phyloP scores from a whole-genome alignment of 2,888 invertebrate species.

The Diplolepis rosae region DNA sequence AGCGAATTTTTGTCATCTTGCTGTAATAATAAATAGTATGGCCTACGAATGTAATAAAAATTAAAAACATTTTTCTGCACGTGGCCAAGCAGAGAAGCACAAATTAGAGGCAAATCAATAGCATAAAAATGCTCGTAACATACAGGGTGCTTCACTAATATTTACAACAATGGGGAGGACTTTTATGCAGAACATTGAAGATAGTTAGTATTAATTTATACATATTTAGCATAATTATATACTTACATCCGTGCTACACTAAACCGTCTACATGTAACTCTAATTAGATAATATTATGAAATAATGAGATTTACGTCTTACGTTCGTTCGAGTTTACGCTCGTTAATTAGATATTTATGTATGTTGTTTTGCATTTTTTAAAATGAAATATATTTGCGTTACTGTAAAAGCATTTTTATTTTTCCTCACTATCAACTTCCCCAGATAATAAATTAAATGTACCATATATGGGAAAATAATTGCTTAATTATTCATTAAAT shows the following conservation, averaged over 20 bases:
- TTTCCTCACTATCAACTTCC: neutral
- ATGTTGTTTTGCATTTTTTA: slow-evolving; percentile 49
- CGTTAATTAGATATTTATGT: slow-evolving; percentile 48
- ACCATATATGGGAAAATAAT: too few species aligned
- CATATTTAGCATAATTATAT: slow-evolving; percentile 16
- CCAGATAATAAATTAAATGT: neutral
- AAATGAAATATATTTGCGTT: slow-evolving; percentile 55
- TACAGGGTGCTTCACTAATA: slow-evolving; percentile 45
- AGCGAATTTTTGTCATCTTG: slow-evolving; percentile 13
- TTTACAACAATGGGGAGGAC: slow-evolving; percentile 17
- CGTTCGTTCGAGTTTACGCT: slow-evolving; percentile 19
- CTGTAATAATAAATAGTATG: slow-evolving; percentile 23
- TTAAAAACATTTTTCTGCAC: slow-evolving; percentile 21
- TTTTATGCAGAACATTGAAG: neutral
- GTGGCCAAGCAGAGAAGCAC: slow-evolving; percentile 27
- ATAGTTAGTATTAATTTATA: slow-evolving; percentile 14
- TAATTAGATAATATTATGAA: slow-evolving; percentile 7
- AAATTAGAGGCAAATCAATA: slow-evolving; percentile 17
- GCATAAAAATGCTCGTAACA: slow-evolving; percentile 33
- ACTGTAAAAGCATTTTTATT: slow-evolving; percentile 41
- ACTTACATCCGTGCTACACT: slow-evolving; percentile 12
- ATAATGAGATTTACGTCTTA: slow-evolving; percentile 23
- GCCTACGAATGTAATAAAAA: neutral
- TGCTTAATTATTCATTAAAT: too few species aligned
- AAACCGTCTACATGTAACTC: slow-evolving; percentile 17